Evolutionary conservation across 2,797 vertebrate genomes (phyloP).

Genomic region (Hypotaenidia philippensis): DNA sequence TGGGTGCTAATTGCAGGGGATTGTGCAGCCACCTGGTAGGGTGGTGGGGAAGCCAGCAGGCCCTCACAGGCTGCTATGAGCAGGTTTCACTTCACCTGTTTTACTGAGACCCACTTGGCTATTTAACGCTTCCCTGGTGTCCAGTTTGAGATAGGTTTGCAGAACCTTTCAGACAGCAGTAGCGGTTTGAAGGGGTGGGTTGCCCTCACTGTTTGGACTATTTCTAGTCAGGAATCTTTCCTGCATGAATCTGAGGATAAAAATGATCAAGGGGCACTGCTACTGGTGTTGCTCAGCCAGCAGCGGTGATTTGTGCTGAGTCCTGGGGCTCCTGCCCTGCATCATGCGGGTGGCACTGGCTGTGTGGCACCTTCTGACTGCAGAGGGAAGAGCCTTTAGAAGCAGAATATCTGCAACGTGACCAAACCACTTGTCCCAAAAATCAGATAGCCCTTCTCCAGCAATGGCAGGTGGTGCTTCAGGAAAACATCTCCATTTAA

Average conservation of each 20-base stretch:
- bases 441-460: accelerated
- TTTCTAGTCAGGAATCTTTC: background rate
- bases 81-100: background rate
- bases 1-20: accelerated
- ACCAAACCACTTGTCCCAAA: background rate
- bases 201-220: background rate
- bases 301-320: background rate
- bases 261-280: background rate
- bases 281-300: background rate
- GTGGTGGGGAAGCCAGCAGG: accelerated
- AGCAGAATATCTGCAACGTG: background rate
- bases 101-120: background rate
- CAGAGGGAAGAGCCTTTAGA: background rate
- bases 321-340: background rate
- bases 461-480: background rate
- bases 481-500: background rate
- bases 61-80: background rate
- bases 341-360: accelerated
- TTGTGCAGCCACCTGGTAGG: background rate
- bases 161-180: background rate
- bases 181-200: background rate
- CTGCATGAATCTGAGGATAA: background rate
- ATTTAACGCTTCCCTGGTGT: background rate
- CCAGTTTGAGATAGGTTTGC: background rate
- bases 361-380: background rate